Conservation (phyloP, 2,113 vertebrate species). For the Tachysurus vachellii region DNA sequence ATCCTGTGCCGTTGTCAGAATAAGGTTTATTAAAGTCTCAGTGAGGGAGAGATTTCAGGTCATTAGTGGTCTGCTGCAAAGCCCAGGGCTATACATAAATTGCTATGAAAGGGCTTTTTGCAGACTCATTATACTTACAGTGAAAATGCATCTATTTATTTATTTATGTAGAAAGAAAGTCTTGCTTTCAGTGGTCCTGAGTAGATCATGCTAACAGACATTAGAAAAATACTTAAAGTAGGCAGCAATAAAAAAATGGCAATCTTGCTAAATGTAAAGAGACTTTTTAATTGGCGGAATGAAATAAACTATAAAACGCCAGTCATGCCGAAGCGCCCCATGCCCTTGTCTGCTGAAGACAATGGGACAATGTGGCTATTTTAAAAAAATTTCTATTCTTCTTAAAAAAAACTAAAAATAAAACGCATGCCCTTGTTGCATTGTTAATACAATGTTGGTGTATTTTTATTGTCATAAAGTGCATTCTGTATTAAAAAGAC, state of each 20-base stretch:
- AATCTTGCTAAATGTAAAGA: background rate
- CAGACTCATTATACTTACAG: conserved; percentile 29
- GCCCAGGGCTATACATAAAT: conserved; percentile 25
- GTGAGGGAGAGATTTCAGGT: conserved; percentile 33
- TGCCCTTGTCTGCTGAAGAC: conserved; percentile 11
- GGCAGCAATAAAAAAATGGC: background rate
- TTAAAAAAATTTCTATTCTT: conserved; percentile 18
- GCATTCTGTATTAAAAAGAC: conserved; percentile 40
- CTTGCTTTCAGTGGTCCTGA: background rate
- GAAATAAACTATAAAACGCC: background rate
- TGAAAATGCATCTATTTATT: conserved; percentile 30
- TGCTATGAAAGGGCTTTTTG: conserved; percentile 17
- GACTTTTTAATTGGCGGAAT: background rate
- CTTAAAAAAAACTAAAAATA: background rate
- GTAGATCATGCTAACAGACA: conserved; percentile 9
- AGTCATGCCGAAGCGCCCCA: background rate
- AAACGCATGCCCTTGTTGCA: conserved; percentile 32
- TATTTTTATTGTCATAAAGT: too few species aligned
- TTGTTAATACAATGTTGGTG: background rate
- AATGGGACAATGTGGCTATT: conserved; percentile 28
- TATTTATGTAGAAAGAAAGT: conserved; percentile 18
- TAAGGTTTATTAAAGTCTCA: conserved; percentile 14
- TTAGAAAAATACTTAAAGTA: background rate
- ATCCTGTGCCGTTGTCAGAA: background rate
- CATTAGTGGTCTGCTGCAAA: conserved; percentile 41